Evolutionary conservation across 2,797 vertebrate genomes (phyloP), one percentile per base, ranked within the genome.

Genomic region (Falco columbarius): DNA sequence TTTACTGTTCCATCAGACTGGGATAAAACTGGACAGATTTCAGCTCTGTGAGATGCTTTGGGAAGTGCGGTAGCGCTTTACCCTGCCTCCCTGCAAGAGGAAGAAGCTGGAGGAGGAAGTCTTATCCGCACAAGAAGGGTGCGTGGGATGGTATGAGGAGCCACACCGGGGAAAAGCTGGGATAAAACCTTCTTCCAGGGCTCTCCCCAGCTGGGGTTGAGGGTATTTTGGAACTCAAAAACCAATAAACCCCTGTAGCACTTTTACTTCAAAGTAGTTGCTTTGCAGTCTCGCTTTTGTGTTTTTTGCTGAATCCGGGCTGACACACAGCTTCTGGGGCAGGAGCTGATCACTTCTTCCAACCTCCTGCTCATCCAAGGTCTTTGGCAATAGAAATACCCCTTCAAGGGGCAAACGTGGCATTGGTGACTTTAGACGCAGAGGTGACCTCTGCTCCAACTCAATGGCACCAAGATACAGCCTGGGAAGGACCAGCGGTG

Each of bases 371-470:
- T 51, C 7, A 0, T 10, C 10, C n/a, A 11, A 61, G 21, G 18
- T 38, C 56, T 58, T 38, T 16, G 55, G 55, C 10, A 3, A 46
- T 1, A 74, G 26, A 56, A 74, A 36, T 8, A 10, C 6, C 11
- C n/a, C 54, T 81, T 36, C 15, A 12, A 54, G 52, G 42, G 65
- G 12, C 0, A 2, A 61, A 27, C 0, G 0, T 19, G 38, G 22
- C 14, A 5, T 24, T 5, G 9, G 52, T 52, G 76, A 56, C 27
- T 86, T 44, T 27, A 34, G 26, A n/a, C 0, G 13, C 38, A 5
- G 72, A 44, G 34, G 13, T 77, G 47, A 62, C 22, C 42, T 71
- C 83, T 36, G 42, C 66, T 54, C 6, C 47, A 36, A 38, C 27
- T 42, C 80, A 12, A 2, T 9, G 2, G 34, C 27, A 19, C 65